Evolutionary conservation across 1,140 invertebrate genomes (phyloP).

Genomic region (Panagrolaimus sp.): DNA sequence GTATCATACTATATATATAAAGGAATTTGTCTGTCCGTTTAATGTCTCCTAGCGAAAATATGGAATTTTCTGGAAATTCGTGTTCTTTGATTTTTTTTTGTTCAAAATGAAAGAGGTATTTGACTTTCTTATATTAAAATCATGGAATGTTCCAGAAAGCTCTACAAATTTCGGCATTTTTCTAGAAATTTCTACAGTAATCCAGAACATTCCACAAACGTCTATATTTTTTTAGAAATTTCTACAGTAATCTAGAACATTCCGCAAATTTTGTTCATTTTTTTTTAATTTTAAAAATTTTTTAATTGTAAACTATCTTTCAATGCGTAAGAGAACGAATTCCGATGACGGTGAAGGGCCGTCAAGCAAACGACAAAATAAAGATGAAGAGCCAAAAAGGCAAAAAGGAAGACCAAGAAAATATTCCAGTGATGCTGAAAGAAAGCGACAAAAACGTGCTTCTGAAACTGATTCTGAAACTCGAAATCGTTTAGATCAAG

Average conservation of each 20-base stretch:
- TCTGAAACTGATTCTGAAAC: neutral
- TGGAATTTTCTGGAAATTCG: no score
- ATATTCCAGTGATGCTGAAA: neutral
- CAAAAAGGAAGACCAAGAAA: neutral
- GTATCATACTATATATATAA: no score
- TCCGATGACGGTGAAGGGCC: neutral
- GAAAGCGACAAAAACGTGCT: neutral
- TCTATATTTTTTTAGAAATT: neutral
- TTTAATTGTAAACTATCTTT: neutral
- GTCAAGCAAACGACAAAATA: neutral
- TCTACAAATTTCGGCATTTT: no score
- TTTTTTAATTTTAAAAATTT: neutral
- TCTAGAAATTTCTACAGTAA: conserved; percentile 5
- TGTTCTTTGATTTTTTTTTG: no score
- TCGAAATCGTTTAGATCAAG: neutral
- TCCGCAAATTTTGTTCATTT: neutral
- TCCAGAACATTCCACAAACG: neutral
- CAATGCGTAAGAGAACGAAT: no score
- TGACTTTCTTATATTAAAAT: no score
- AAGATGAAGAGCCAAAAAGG: neutral
- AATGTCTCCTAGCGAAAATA: no score
- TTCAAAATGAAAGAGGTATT: no score
- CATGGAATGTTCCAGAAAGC: no score
- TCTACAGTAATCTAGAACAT: neutral
- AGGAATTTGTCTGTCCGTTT: no score